A percentile compares a stretch with the other conserved stretches of the same genome.
phyloP scores from a whole-genome alignment of 1,140 invertebrate species.

The Psilanteris sp. region DNA sequence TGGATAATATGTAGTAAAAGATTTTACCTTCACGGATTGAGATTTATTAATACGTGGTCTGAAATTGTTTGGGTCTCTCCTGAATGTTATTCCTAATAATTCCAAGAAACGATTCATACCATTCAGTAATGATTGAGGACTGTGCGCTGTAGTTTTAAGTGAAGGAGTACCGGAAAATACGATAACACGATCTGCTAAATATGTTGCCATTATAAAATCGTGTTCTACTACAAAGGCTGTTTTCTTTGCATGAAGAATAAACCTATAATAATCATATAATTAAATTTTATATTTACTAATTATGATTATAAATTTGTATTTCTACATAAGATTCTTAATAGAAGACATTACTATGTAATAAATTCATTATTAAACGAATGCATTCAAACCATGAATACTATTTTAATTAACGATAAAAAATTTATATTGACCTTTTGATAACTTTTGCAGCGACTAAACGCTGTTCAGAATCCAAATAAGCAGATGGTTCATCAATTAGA shows the following conservation, averaged over 20 bases:
- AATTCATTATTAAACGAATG: too few relatives aligned
- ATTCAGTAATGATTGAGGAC: constrained; percentile 95
- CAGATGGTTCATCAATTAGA: constrained; percentile 99
- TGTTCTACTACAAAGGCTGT: constrained; percentile 99
- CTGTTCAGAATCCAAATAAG: constrained; percentile 99
- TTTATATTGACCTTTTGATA: constrained; percentile 90
- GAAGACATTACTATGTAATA: too few relatives aligned
- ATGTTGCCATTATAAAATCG: constrained; percentile 99
- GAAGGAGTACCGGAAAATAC: constrained; percentile 98
- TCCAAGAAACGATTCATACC: constrained; percentile 99
- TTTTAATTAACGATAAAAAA: too few relatives aligned
- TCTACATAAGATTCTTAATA: too few relatives aligned
- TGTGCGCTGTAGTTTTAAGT: constrained; percentile 91
- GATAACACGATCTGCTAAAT: constrained; percentile 98
- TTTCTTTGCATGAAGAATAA: constrained; percentile 99
- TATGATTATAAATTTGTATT: too few relatives aligned
- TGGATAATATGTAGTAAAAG: too few relatives aligned
- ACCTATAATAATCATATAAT: constrained; percentile 83
- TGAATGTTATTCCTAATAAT: constrained; percentile 98
- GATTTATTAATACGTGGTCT: constrained; percentile 98
- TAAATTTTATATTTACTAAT: too few relatives aligned
- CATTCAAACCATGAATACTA: too few relatives aligned
- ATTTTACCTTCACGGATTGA: constrained; percentile 93
- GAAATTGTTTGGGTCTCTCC: constrained; percentile 99
- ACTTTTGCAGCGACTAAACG: constrained; percentile 99